Base-by-base conservation (phyloP, 2,888 invertebrate genomes). In the Buathra laborator region DNA sequence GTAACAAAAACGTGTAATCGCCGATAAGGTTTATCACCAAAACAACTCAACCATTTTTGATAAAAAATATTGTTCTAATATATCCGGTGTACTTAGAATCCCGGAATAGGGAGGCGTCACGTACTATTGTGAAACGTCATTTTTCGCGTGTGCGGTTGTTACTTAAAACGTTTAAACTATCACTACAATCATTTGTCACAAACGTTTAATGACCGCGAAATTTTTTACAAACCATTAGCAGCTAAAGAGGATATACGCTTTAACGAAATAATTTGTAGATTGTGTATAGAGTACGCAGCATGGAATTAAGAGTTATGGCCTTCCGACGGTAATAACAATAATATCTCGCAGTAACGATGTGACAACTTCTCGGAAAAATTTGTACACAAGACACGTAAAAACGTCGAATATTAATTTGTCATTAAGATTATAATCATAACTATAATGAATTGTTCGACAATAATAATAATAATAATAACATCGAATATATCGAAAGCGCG, bases 191-290 rank as follows among this genome's bases (percentile, higher is more conserved):
- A 78, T 88, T 64, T 81, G 82, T 82, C 83, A 84, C 83, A 81
- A 87, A 89, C 78, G 86, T 84, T 87, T 89, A 86, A 89, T 86
- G 84, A 86, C 87, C 82, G 37, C 44, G 62, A 74, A 87, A 62
- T 76, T 87, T 89, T 83, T 82, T 86, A 88, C 43, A 80, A 67
- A 66, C 32, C 48, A 37, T 85, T 72, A 84, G 53, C 68, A 46
- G 78, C 75, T 86, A 87, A 88, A 82, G 85, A 89, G 90, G 89
- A 90, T 89, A 88, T 89, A 87, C 85, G 87, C 81, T 86, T 89
- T 90, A 88, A 90, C 85, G 82, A 76, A 87, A 87, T 89, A 90
- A 89, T 87, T 86, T 83, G 83, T 86, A 85, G 88, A 86, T 87
- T 85, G 79, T 79, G 77, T 24, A 24, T 79, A 79, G 78, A 79